phyloP scores from a whole-genome alignment of 2,113 vertebrate genomes.

The Trichechus manatus region DNA sequence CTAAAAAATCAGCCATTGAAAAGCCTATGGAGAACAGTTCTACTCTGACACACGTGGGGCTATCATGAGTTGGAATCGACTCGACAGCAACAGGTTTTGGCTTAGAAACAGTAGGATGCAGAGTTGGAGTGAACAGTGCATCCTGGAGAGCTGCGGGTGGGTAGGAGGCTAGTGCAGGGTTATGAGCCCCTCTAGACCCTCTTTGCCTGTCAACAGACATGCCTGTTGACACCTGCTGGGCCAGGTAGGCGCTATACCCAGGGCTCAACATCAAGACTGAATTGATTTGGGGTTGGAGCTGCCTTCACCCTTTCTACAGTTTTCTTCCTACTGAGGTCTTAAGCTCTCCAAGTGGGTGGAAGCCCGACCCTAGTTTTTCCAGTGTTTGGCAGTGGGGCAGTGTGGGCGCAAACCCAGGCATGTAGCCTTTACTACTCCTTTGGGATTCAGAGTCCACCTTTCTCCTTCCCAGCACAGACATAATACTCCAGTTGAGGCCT shows the following conservation, averaged over 20 bases:
- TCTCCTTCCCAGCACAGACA: neutral
- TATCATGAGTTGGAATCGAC: neutral
- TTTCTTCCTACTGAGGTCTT: constrained; percentile 34
- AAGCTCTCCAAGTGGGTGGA: neutral
- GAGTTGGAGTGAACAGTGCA: neutral
- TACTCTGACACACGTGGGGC: neutral
- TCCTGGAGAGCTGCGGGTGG: neutral
- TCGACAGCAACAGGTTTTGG: neutral
- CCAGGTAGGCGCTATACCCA: neutral
- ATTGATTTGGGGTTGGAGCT: neutral
- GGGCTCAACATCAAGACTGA: constrained; percentile 32
- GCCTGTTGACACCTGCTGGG: neutral
- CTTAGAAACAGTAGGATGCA: neutral
- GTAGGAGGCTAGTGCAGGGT: neutral
- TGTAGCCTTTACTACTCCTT: neutral
- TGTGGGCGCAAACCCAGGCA: neutral
- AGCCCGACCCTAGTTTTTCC: neutral
- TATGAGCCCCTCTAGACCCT: neutral
- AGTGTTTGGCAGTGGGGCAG: neutral
- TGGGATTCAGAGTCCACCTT: constrained; percentile 30
- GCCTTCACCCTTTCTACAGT: constrained; percentile 24
- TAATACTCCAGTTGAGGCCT: constrained; percentile 26
- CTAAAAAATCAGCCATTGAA: neutral
- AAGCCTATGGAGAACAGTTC: neutral
- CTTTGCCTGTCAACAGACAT: neutral